Evolutionary conservation across 2,797 vertebrate species (phyloP), one percentile per base, ranked within the genome.

Genomic region (Eulemur rubriventer): DNA sequence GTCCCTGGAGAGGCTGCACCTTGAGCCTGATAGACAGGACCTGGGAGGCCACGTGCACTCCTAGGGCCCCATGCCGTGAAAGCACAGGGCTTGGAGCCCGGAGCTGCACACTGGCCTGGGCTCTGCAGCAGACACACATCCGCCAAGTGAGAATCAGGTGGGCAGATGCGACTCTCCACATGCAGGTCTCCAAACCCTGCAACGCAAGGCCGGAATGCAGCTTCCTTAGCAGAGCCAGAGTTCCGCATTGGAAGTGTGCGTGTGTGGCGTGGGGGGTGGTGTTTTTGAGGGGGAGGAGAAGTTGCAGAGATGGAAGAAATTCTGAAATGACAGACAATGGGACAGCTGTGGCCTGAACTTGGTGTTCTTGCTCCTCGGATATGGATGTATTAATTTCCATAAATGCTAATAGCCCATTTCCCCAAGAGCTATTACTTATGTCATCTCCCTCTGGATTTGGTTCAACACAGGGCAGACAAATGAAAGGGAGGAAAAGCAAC

Each of bases 321-420:
- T 76, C 70, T 76, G 65, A 92, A 81, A 79, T 1, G 57, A 91
- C 97, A 97, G 96, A 96, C 28, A 93, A 82, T 18, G 76, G 97
- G 97, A 95, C 96, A 92, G 97, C 95, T 97, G 97, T 80, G 97
- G 94, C 88, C 95, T 73, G 96, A 95, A 97, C 96, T 80, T 72
- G 57, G 79, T 97, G 96, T 97, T 96, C 98, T 43, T 57, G 28
- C 57, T 95, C 79, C 75, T 85, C 2, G 0, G 95, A 93, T 86
- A 67, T 55, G 72, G 81, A 96, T 82, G 93, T 89, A 97, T 97
- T 97, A 96, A 98, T 97, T 98, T 97, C 78, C 97, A 98, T 96
- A 96, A 97, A 95, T 94, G 96, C 96, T 95, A 97, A 97, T 30
- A 90, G 96, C 48, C 70, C 93, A 93, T 96, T 97, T 98, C 95